Evolutionary conservation across 2,113 vertebrate species (phyloP), one percentile per base, ranked within the genome.

Genomic region (Lycaon pictus): DNA sequence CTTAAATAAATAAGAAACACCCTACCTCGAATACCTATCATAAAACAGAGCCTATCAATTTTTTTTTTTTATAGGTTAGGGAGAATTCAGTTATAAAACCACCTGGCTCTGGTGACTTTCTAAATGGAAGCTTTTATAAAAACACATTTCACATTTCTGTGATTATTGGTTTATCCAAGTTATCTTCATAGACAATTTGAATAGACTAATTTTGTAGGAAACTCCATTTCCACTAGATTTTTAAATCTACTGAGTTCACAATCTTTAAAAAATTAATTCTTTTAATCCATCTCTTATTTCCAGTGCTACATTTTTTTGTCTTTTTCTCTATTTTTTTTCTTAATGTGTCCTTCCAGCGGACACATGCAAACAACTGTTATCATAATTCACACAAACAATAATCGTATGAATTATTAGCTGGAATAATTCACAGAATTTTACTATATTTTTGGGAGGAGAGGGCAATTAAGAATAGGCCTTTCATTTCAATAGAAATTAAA

Each of bases 401-500:
- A 43, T 43, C 43, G 43, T 43, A 43, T 43, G 43, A 43, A 43
- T 43, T 43, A 43, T 56, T 32, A 86, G 13, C 51, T n/a, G 20
- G 35, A 86, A 88, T 56, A 80, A 63, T 55, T 22, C 63, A 51
- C 22, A 87, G 7, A 82, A 12, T 72, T 81, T 55, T 74, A 37
- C 13, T 7, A 6, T 20, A 51, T 56, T 58, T 77, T 62, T 51
- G 6, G 13, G 23, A 5, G 23, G 9, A 9, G 3, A 17, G 11
- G 0, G 53, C 37, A 37, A 25, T 60, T 76, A 56, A 37, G 22
- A 83, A 12, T 1, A 74, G 48, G 11, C 5, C 84, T 90, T 85
- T 55, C n/a, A 32, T 63, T 74, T 90, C 58, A 95, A 27, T 56
- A 84, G 56, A 88, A 84, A 58, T 65, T 83, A 90, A 76, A 67